These are phyloP conservation scores for Bombyx huttoni DNA, from an alignment of 2,888 invertebrate genomes.

Conservation along the genomic window DNA sequence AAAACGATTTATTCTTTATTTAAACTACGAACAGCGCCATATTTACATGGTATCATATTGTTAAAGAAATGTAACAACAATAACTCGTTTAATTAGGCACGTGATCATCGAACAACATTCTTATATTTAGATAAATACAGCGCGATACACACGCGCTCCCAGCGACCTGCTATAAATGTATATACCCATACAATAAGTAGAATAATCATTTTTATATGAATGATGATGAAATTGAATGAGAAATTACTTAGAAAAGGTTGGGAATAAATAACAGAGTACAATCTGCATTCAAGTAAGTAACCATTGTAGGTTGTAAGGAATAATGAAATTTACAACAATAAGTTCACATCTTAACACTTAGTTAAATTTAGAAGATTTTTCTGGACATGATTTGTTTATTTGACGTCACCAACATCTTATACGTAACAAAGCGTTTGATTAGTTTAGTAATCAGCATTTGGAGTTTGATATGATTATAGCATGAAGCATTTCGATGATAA, in stretches of 20 bases:
- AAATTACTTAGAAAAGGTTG: not conserved
- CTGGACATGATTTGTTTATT: not conserved
- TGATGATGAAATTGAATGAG: not conserved
- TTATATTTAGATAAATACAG: conserved; percentile 29
- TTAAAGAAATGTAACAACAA: conserved; percentile 71
- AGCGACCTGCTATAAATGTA: not conserved
- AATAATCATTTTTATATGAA: not conserved
- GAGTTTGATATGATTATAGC: conserved; percentile 26
- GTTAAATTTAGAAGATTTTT: not conserved
- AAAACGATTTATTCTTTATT: conserved; percentile 65
- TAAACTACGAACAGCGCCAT: conserved; percentile 71
- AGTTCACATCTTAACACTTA: not conserved
- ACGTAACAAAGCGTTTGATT: not conserved
- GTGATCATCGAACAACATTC: conserved; percentile 48
- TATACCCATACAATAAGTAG: not conserved
- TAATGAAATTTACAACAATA: not conserved
- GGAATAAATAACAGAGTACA: no score
- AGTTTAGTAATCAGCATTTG: not conserved
- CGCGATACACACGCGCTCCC: not conserved
- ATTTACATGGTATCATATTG: conserved; percentile 70
- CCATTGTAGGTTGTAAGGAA: no score
- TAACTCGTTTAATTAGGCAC: conserved; percentile 64
- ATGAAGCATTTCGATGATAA: conserved; percentile 35
- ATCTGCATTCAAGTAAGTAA: no score
- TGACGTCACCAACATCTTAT: not conserved